phyloP scores from a whole-genome alignment of 2,113 vertebrate species.

The Lamprotornis superbus region DNA sequence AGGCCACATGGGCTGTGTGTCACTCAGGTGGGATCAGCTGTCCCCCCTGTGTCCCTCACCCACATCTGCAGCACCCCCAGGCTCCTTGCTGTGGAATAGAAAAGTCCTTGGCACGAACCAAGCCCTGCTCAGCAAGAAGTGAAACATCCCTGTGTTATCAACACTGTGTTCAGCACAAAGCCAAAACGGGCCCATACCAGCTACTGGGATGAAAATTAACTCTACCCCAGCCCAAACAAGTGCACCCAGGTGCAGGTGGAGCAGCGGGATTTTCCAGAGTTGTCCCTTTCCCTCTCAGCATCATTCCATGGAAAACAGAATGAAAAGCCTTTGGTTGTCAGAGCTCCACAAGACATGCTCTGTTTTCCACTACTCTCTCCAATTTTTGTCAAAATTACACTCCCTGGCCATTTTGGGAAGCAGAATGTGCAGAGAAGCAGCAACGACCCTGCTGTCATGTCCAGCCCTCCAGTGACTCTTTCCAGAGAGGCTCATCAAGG shows the following conservation, averaged over 20 bases:
- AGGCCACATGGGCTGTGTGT: background rate
- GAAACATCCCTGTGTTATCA: background rate
- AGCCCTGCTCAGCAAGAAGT: background rate
- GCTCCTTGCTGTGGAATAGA: background rate
- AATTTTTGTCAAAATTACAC: background rate
- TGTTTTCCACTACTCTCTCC: background rate
- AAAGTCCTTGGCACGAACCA: background rate
- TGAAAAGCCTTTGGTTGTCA: background rate
- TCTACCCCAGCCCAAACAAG: no score
- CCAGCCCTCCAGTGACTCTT: background rate
- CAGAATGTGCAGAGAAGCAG: background rate
- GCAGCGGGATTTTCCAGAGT: rapidly evolving
- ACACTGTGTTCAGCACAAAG: background rate
- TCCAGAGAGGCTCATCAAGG: background rate
- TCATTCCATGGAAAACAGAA: background rate
- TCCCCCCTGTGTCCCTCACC: background rate
- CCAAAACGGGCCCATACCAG: background rate
- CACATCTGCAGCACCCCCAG: background rate
- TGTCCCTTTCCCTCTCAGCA: background rate
- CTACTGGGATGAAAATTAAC: background rate
- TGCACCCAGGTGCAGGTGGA: rapidly evolving
- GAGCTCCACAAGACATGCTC: background rate
- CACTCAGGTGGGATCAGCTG: background rate
- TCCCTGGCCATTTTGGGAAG: background rate
- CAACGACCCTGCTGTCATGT: rapidly evolving